A percentile compares a stretch with the other conserved stretches of the same genome.
Evolutionary conservation across 1,140 invertebrate genomes (phyloP).

Genomic region (Trissolcus basalis): DNA sequence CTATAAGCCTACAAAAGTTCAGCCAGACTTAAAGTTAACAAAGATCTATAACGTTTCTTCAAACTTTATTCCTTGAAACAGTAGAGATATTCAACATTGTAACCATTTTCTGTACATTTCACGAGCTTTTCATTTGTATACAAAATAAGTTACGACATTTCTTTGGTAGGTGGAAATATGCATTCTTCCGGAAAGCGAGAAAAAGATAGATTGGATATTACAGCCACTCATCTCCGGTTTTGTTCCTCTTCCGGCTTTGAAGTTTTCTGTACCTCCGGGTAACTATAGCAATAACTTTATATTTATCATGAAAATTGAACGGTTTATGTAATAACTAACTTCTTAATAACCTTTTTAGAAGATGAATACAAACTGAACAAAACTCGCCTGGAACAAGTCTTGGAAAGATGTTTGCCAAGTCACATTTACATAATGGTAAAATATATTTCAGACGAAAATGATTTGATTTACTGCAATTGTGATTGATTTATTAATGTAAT

Average conservation of each 20-base stretch:
- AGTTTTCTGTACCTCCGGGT: conserved; percentile 71
- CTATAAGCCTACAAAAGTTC: no score
- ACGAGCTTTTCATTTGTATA: background rate
- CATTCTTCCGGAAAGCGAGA: conserved; percentile 77
- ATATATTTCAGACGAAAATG: background rate
- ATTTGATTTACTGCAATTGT: background rate
- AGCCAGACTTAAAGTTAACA: no score
- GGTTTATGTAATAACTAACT: conserved; percentile 10
- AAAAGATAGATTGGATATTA: conserved; percentile 79
- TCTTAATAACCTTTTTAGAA: conserved; percentile 60
- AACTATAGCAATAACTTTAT: conserved; percentile 37
- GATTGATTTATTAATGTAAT: conserved; percentile 11
- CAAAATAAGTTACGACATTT: conserved; percentile 35
- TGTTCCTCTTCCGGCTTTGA: conserved; percentile 78
- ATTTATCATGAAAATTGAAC: conserved; percentile 25
- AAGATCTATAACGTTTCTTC: no score
- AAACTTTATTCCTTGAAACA: no score
- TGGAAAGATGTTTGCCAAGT: conserved; percentile 79
- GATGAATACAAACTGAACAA: conserved; percentile 72
- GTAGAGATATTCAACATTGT: no score
- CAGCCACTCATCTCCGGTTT: conserved; percentile 80
- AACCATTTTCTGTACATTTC: no score
- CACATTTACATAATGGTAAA: conserved; percentile 80
- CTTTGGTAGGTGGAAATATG: conserved; percentile 76
- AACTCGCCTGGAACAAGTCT: conserved; percentile 74